These are phyloP conservation scores for Drosophila meridiana DNA, from an alignment of 2,888 invertebrate genomes.

Conservation along the genomic window DNA sequence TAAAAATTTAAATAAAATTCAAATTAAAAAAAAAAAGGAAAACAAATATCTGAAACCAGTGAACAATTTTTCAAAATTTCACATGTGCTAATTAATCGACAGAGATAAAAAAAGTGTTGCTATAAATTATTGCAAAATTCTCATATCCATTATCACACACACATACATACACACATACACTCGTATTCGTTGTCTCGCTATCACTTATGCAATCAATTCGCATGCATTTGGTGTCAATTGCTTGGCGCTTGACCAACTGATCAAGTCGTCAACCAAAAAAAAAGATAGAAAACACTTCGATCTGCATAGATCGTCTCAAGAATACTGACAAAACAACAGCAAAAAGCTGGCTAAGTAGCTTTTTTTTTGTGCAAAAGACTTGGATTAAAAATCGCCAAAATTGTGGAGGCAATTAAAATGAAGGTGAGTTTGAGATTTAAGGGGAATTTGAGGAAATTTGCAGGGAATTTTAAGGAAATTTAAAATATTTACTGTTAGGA, in stretches of 20 bases:
- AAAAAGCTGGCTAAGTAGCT: constrained; percentile 55
- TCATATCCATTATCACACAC: constrained; percentile 11
- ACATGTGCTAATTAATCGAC: constrained; percentile 56
- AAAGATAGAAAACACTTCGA: constrained; percentile 26
- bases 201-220: constrained; percentile 48
- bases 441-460: neutral
- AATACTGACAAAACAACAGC: constrained; percentile 10
- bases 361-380: constrained; percentile 69
- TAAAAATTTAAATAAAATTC: neutral
- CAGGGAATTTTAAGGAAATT: neutral
- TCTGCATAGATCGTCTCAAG: constrained; percentile 21
- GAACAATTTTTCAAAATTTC: constrained; percentile 52
- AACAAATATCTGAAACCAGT: constrained; percentile 20
- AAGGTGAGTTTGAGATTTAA: constrained; percentile 70
- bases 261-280: constrained; percentile 48
- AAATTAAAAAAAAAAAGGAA: neutral
- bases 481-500: no score
- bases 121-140: constrained; percentile 42
- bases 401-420: constrained; percentile 85
- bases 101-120: constrained; percentile 36
- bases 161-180: constrained; percentile 2
- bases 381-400: constrained; percentile 84
- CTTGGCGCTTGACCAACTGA: constrained; percentile 61
- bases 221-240: constrained; percentile 46
- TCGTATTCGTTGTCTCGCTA: neutral